Evolutionary conservation across 2,888 invertebrate species (phyloP).

Genomic region (Dendrolimus pini): DNA sequence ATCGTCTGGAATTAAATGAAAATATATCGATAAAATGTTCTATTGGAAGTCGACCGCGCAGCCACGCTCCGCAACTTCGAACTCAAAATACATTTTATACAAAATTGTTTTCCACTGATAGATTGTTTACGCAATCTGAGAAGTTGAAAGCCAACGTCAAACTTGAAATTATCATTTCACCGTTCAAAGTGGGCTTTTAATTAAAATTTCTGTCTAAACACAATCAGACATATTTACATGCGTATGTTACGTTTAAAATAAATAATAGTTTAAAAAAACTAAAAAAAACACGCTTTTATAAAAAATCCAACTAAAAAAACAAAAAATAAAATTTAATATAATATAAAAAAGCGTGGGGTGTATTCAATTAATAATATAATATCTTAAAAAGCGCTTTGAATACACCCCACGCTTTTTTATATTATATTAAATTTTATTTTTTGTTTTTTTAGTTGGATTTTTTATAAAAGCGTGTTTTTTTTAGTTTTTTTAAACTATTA

Average conservation of each 20-base stretch:
- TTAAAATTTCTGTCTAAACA: conserved; percentile 17
- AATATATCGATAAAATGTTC: conserved; percentile 8
- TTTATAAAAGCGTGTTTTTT: no score
- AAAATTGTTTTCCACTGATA: conserved; percentile 22
- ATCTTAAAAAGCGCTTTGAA: no score
- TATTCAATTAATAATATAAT: no score
- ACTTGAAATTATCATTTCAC: conserved; percentile 20
- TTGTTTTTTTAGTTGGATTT: no score
- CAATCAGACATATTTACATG: conserved; percentile 5
- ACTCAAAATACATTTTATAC: conserved; percentile 16
- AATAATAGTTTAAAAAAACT: no score
- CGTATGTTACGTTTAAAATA: conserved; percentile 8
- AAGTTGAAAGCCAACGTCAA: conserved; percentile 19
- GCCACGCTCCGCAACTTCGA: conserved; percentile 14
- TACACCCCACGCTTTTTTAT: no score
- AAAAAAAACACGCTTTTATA: no score
- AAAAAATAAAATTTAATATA: no score
- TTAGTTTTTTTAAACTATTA: no score
- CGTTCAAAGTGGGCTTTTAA: conserved; percentile 18
- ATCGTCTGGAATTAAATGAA: conserved; percentile 10
- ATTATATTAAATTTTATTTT: no score
- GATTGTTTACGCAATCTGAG: conserved; percentile 21
- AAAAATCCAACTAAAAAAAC: no score
- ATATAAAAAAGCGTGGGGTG: no score
- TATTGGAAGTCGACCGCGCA: conserved; percentile 2